These are phyloP conservation scores for Heterochromis multidens DNA, from an alignment of 2,113 vertebrate species.

Conservation along the genomic window DNA sequence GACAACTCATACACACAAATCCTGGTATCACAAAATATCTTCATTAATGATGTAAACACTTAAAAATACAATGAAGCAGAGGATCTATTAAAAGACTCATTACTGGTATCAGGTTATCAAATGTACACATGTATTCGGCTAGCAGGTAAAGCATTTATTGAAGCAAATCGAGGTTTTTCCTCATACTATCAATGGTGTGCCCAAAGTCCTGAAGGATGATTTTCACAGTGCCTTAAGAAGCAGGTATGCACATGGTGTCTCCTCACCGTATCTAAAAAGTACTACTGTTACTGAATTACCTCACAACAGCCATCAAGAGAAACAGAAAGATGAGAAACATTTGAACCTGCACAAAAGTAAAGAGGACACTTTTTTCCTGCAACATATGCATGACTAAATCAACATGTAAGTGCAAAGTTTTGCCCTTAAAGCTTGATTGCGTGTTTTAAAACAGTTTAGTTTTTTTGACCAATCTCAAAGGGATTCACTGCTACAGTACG, in stretches of 20 bases:
- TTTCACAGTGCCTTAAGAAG: constrained; percentile 59
- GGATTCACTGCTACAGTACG: constrained; percentile 69
- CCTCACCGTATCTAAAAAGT: constrained; percentile 9
- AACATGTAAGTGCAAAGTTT: constrained; percentile 57
- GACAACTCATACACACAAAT: constrained; percentile 23
- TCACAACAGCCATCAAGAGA: not conserved
- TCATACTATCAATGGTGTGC: not conserved
- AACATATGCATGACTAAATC: constrained; percentile 6
- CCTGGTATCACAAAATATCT: constrained; percentile 43
- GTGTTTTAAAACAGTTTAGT: constrained; percentile 33
- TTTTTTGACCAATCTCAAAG: constrained; percentile 47
- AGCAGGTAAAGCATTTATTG: constrained; percentile 46
- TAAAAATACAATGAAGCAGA: constrained; percentile 17
- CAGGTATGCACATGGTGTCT: constrained; percentile 33
- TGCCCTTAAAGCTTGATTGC: constrained; percentile 60
- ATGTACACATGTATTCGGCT: constrained; percentile 35
- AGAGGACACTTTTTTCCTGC: not conserved
- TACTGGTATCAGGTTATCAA: constrained; percentile 5
- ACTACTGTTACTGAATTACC: not conserved
- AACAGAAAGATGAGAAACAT: constrained; percentile 22
- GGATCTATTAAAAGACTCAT: constrained; percentile 16
- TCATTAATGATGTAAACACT: constrained; percentile 17
- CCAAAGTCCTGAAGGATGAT: constrained; percentile 44
- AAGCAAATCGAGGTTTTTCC: constrained; percentile 22
- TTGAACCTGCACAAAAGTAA: constrained; percentile 21